Evolutionary conservation across 92 coral and sea anemone species (phyloP), one percentile per base, ranked within the genome.

Genomic region (Zoanthus sociatus): DNA sequence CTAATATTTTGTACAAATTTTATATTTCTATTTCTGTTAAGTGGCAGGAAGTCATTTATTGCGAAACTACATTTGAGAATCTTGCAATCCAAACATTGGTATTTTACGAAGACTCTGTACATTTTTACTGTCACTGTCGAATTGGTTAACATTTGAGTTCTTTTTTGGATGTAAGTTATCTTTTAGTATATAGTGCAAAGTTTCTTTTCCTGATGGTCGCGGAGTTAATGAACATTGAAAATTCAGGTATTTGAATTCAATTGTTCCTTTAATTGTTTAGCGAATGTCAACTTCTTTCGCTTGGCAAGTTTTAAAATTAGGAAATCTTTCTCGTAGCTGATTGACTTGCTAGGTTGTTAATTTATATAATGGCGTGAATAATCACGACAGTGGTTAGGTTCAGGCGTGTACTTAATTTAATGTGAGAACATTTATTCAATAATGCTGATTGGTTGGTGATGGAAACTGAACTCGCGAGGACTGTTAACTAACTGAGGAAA

Each of bases 371-470:
- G 16, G 16, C 60, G 79, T 76, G 63, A 16, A 12, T 56, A 76
- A 21, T 14, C 82, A 26, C 63, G 64, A 7, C 9, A 1, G 79
- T 11, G 42, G 10, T 51, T 26, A 37, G 61, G 31, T 50, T 76
- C 26, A 13, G 6, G 42, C 61, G 10, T 76, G 56, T 33, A 14
- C 45, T 21, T 47, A 32, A 45, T 74, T 7, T 5, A 26, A 9
- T 74, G 5, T 48, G 78, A 18, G 51, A 11, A 50, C 20, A 13
- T 76, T 16, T 18, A 76, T 30, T 30, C 66, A 18, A 30, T 9
- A 63, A 7, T 7, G 6, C n/a, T 76, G 61, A 10, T 48, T 76
- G 64, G 58, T 76, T 76, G 61, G 79, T 76, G 42, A 42, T 60
- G 84, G 54, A 79, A 33, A 14, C 47, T 6, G 84, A 64, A 16